phyloP scores from a whole-genome alignment of 2,888 invertebrate species.

The Leptinotarsa rubiginosa region DNA sequence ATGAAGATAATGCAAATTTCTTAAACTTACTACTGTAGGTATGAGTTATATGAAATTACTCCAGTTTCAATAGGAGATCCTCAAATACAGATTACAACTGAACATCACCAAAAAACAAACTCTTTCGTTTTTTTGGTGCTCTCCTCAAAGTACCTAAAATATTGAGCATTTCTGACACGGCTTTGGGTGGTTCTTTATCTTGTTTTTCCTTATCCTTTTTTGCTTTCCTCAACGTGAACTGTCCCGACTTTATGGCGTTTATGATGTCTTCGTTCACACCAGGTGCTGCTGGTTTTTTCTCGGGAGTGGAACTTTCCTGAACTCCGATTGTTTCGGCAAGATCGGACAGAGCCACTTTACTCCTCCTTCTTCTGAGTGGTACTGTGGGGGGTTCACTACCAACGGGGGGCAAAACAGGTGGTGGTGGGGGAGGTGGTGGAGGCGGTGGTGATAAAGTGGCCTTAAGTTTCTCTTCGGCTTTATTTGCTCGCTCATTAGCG shows the following conservation, averaged over 20 bases:
- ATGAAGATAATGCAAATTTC: no score
- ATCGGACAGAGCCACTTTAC: constrained; percentile 55
- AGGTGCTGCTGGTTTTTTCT: constrained; percentile 60
- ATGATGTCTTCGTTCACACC: constrained; percentile 80
- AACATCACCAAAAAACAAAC: constrained; percentile 50
- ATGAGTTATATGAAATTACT: not conserved
- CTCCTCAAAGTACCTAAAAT: constrained; percentile 74
- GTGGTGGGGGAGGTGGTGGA: constrained; percentile 56
- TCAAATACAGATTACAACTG: constrained; percentile 34
- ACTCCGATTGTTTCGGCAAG: constrained; percentile 55
- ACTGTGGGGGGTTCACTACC: constrained; percentile 68
- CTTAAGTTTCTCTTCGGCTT: constrained; percentile 67
- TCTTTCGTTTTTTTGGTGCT: constrained; percentile 67
- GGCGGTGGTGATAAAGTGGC: constrained; percentile 66
- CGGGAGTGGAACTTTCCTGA: constrained; percentile 40
- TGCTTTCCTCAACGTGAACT: constrained; percentile 76
- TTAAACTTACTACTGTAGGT: no score
- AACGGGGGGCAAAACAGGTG: constrained; percentile 42
- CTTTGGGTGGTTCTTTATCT: constrained; percentile 73
- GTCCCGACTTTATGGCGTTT: constrained; percentile 81
- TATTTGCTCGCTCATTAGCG: constrained; percentile 73
- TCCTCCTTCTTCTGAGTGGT: constrained; percentile 68
- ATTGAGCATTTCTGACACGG: constrained; percentile 76
- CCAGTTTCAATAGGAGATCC: not conserved
- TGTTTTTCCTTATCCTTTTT: constrained; percentile 70